phyloP scores from a whole-genome alignment of 2,888 invertebrate genomes.

The Hyppa rectilinea region DNA sequence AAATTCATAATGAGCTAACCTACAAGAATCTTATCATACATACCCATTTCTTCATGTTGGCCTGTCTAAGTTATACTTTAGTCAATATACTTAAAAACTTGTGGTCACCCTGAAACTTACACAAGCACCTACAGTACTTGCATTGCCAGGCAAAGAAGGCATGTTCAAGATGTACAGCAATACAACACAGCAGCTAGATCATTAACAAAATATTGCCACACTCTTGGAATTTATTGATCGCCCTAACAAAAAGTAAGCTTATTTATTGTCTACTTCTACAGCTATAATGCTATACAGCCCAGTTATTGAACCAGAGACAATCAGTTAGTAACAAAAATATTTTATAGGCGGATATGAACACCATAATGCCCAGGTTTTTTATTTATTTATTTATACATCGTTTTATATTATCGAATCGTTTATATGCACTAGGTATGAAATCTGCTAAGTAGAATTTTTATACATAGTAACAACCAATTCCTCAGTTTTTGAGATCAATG shows the following conservation, averaged over 20 bases:
- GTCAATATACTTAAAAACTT: conserved; percentile 14
- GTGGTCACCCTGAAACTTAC: conserved; percentile 25
- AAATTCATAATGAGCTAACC: background rate
- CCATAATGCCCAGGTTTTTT: conserved; percentile 69
- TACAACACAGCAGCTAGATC: conserved; percentile 6
- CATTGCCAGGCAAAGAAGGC: conserved; percentile 33
- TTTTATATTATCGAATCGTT: conserved; percentile 50
- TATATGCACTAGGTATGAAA: conserved; percentile 40
- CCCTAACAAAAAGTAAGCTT: conserved; percentile 58
- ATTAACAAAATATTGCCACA: conserved; percentile 38
- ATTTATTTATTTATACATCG: conserved; percentile 49
- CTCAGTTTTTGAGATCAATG: conserved; percentile 68
- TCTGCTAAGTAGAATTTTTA: conserved; percentile 43
- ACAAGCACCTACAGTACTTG: conserved; percentile 35
- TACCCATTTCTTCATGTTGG: conserved; percentile 6
- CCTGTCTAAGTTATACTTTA: conserved; percentile 13
- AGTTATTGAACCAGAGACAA: conserved; percentile 60
- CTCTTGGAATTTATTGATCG: conserved; percentile 23
- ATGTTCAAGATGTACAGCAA: conserved; percentile 28
- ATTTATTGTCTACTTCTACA: conserved; percentile 70
- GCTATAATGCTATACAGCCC: conserved; percentile 66
- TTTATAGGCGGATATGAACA: conserved; percentile 80
- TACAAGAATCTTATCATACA: conserved; percentile 4
- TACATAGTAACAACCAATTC: conserved; percentile 64
- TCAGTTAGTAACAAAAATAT: conserved; percentile 75